Evolutionary conservation across 2,797 vertebrate genomes (phyloP), one percentile per base, ranked within the genome.

Genomic region (Limosa lapponica): DNA sequence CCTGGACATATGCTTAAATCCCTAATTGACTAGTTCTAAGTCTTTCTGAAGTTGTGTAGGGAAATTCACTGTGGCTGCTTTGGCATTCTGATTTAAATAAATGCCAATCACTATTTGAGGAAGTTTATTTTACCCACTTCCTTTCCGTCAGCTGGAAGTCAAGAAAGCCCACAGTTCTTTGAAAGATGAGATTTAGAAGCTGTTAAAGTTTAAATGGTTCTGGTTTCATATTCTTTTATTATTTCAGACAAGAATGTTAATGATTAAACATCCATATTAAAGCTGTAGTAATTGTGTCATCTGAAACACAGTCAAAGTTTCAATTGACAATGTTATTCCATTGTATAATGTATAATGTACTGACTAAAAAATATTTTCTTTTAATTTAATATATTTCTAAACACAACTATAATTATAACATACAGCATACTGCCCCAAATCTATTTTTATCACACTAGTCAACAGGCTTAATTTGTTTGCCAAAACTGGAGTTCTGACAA

Each of bases 51-150:
- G 72, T 48, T 78, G 6, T 28, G 30, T 37, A n/a, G n/a, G 30
- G 48, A 89, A 95, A 92, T 87, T 91, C 30, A 69, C 20, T 73
- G n/a, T 67, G 84, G 14, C 39, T 94, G 27, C 27, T 87, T 91
- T 67, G 43, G 32, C 41, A 51, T 59, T 64, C 80, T 89, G 55
- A 88, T 93, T 95, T 93, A 91, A 95, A 83, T 82, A 96, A 95
- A 88, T 0, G 22, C 8, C 65, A 83, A 70, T 79, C 72, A 70
- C 3, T 84, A 19, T 72, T 41, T 82, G 65, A 82, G 65, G 51
- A 91, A 95, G 54, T 90, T 90, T 90, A 65, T 65, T 82, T 94
- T 85, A 72, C 27, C 14, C 18, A 73, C 57, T 93, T 96, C 73
- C 79, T 48, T 91, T 86, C 65, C 93, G 71, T 87, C 94, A 93